phyloP scores from a whole-genome alignment of 2,797 vertebrate species.

The Schizopygopsis malacanthus region DNA sequence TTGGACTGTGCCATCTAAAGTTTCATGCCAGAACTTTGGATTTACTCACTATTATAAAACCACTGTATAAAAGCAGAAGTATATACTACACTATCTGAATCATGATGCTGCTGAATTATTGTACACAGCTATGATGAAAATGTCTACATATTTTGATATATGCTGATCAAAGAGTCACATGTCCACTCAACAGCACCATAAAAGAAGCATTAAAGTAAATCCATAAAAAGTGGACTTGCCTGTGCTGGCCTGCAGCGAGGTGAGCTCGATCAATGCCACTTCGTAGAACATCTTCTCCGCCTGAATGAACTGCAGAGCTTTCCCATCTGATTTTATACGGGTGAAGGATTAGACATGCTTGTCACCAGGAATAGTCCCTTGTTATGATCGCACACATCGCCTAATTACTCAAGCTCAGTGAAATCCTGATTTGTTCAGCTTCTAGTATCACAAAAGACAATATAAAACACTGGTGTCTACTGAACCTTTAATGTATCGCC shows the following conservation, averaged over 20 bases:
- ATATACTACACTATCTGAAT: background rate
- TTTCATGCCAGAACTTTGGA: background rate
- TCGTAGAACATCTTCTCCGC: constrained; percentile 85
- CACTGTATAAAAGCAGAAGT: background rate
- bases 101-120: background rate
- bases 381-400: constrained; percentile 53
- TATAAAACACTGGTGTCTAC: background rate
- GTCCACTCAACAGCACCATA: background rate
- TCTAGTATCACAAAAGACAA: constrained; percentile 7
- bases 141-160: background rate
- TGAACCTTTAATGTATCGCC: background rate
- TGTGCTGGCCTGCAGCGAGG: constrained; percentile 74
- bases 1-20: background rate
- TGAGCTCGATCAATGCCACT: constrained; percentile 80
- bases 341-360: constrained; percentile 77
- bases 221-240: constrained; percentile 75
- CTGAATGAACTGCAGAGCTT: constrained; percentile 79
- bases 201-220: constrained; percentile 12
- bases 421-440: constrained; percentile 35
- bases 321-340: constrained; percentile 80
- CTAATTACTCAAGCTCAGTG: constrained; percentile 65
- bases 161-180: background rate
- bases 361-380: constrained; percentile 71
- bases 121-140: background rate
- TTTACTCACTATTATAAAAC: background rate